Evolutionary conservation across 2,888 invertebrate species (phyloP), one percentile per base, ranked within the genome.

Genomic region (Pseudanteris insignis): DNA sequence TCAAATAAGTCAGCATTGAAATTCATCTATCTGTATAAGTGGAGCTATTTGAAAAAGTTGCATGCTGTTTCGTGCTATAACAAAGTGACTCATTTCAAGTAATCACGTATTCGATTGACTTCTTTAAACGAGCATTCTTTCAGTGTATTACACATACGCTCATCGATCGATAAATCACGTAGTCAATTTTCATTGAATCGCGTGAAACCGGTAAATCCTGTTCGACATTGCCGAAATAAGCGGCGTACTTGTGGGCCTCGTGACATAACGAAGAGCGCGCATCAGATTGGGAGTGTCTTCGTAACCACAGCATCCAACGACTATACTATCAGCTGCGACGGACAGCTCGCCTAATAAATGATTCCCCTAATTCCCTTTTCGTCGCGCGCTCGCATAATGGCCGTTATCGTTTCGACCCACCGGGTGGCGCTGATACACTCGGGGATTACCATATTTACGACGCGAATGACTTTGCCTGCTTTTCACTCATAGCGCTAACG

Each of bases 311-410:
- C 63, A 63, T 63, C 63, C 63, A 63, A 63, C 68, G 68, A 72
- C 70, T 71, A 67, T 71, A 63, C 64, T 67, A 75, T 76, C 75
- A 76, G 75, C 77, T 78, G 77, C 74, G 72, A 74, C 72, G 70
- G 77, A 78, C 77, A 76, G 75, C 72, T 73, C 70, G 71, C 67
- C 73, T 78, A 76, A 78, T 75, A 78, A 77, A 78, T 73, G 77
- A 77, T 75, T 76, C 73, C 73, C 71, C 76, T 77, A 75, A 76
- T 77, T 76, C 76, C 71, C 73, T 74, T 74, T 74, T 74, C 74
- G 73, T 75, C 71, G 71, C 69, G 69, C 68, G 71, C 74, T 76
- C 71, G 71, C 72, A 72, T 73, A 77, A 76, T 75, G 72, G 71
- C 72, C 75, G 70, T 75, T 76, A 75, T 75, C 75, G 69, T 69